These are phyloP conservation scores for Steatornis caripensis DNA, from an alignment of 2,113 vertebrate species.

Conservation along the genomic window DNA sequence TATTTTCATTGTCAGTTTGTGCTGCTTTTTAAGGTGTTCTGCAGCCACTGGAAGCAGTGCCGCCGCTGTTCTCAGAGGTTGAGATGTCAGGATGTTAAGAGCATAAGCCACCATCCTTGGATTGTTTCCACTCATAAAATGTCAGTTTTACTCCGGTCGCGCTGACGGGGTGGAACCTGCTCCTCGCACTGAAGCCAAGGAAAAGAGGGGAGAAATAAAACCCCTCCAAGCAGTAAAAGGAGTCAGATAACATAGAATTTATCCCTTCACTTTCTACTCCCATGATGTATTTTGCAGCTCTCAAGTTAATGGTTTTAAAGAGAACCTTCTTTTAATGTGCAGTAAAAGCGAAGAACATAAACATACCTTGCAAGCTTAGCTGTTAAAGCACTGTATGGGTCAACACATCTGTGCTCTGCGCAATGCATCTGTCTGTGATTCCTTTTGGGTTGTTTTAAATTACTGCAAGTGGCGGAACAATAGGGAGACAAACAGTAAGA, in stretches of 20 bases:
- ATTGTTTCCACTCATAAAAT: conserved; percentile 42
- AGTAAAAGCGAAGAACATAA: neutral
- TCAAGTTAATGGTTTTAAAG: neutral
- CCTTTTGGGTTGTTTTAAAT: neutral
- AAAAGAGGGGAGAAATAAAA: neutral
- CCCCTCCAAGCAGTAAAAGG: neutral
- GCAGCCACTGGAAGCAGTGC: conserved; percentile 2
- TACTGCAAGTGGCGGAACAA: conserved; percentile 28
- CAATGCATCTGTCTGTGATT: neutral
- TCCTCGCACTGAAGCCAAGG: neutral
- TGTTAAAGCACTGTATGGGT: neutral
- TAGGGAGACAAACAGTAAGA: conserved; percentile 18
- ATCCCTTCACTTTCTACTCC: neutral
- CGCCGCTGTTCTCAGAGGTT: neutral
- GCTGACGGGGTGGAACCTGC: neutral
- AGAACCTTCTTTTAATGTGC: neutral
- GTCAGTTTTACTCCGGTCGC: neutral
- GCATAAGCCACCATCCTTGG: conserved; percentile 23
- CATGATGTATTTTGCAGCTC: neutral
- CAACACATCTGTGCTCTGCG: neutral
- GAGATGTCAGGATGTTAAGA: conserved; percentile 54
- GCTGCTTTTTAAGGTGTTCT: conserved; percentile 59
- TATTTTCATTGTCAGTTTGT: conserved; percentile 59
- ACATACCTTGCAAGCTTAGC: neutral
- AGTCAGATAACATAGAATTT: neutral